Evolutionary conservation across 2,797 vertebrate species (phyloP).

Genomic region (Pagetopsis macropterus): DNA sequence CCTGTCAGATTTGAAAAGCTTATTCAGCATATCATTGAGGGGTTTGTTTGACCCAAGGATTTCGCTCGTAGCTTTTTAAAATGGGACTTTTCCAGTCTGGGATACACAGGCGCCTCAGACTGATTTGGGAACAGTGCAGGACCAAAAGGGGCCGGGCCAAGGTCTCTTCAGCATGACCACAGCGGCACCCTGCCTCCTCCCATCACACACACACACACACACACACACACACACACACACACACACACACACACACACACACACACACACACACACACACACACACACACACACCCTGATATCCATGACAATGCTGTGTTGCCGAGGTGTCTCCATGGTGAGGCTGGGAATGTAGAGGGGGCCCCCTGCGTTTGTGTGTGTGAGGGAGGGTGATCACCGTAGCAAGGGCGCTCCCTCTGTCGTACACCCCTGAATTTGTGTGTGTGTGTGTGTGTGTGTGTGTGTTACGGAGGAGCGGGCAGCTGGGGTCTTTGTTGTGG

Average conservation of each 20-base stretch:
- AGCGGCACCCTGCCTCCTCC: conserved; percentile 74
- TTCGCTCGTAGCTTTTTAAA: conserved; percentile 56
- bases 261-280: conserved; percentile 56
- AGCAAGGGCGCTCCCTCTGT: conserved; percentile 68
- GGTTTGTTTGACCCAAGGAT: conserved; percentile 37
- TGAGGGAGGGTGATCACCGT: conserved; percentile 58
- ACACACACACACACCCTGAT: conserved; percentile 81
- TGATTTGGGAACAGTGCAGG: conserved; percentile 52
- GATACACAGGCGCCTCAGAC: conserved; percentile 43
- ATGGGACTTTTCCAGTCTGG: conserved; percentile 37
- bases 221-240: conserved; percentile 57
- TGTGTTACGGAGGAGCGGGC: conserved; percentile 73
- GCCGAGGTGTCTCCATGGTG: conserved; percentile 90
- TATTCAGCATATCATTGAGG: conserved; percentile 15
- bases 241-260: conserved; percentile 43
- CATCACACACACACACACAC: conserved; percentile 59
- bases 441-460: conserved; percentile 20
- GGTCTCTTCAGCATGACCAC: conserved; percentile 70
- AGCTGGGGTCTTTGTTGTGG: conserved; percentile 88
- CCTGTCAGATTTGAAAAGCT: conserved; percentile 20
- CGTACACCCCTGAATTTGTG: conserved; percentile 60
- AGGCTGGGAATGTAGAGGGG: conserved; percentile 87
- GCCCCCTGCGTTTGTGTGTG: conserved; percentile 71
- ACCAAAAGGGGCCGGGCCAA: conserved; percentile 70
- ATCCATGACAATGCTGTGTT: conserved; percentile 96